Conservation (phyloP, 2,113 vertebrate species). For the Xenotilapia leptura region DNA sequence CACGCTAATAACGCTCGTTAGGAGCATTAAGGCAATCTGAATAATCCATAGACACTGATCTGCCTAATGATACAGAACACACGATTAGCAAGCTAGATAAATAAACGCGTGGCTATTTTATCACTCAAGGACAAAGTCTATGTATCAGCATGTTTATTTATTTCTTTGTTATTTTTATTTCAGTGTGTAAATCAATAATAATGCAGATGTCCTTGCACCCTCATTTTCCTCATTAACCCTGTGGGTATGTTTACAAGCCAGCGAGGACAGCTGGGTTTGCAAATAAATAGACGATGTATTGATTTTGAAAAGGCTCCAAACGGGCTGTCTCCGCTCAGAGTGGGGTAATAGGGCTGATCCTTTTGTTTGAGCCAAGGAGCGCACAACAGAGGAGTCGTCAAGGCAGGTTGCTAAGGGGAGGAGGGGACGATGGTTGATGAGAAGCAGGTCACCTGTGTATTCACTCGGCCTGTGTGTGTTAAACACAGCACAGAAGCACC, state of each 20-base stretch:
- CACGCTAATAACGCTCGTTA: neutral
- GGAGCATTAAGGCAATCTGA: neutral
- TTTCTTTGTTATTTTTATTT: neutral
- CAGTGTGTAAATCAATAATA: neutral
- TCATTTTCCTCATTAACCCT: neutral
- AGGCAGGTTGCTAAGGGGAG: constrained; percentile 62
- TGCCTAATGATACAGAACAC: neutral
- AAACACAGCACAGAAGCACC: neutral
- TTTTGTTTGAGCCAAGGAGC: constrained; percentile 62
- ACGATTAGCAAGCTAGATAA: neutral
- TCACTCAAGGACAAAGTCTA: neutral
- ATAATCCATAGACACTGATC: neutral
- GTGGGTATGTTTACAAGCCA: neutral
- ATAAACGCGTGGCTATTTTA: neutral
- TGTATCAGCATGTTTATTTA: neutral
- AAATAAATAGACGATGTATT: constrained; percentile 33
- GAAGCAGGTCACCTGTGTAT: constrained; percentile 74
- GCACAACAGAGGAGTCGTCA: constrained; percentile 68
- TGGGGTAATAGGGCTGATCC: neutral
- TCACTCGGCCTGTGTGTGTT: neutral
- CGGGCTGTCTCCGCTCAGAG: neutral
- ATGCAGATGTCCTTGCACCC: neutral
- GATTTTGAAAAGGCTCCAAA: constrained; percentile 42
- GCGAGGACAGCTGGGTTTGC: neutral
- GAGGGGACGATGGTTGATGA: constrained; percentile 48